Evolutionary conservation across 2,888 invertebrate genomes (phyloP).

Genomic region (Temnothorax rugatulus): DNA sequence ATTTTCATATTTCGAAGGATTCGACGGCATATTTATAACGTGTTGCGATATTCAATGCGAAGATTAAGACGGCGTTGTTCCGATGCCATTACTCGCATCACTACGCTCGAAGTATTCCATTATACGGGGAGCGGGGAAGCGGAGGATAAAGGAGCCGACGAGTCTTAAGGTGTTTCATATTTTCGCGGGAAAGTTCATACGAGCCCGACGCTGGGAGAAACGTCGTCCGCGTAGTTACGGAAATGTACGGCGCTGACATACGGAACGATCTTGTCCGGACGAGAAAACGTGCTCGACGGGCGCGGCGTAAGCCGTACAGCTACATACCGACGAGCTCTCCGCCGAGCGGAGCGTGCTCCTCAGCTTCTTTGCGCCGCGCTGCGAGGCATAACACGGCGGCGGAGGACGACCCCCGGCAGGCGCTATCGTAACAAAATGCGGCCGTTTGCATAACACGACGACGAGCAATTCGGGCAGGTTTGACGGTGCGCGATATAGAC

Average conservation of each 20-base stretch:
- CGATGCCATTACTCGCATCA: conserved; percentile 14
- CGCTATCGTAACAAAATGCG: conserved; percentile 86
- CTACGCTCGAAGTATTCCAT: neutral
- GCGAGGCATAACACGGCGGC: conserved; percentile 74
- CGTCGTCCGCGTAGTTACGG: conserved; percentile 56
- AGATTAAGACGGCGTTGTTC: neutral
- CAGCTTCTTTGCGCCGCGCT: conserved; percentile 51
- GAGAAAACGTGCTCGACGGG: conserved; percentile 67
- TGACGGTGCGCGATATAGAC: conserved; percentile 86
- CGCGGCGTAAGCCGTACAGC: conserved; percentile 57
- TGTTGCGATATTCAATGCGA: neutral
- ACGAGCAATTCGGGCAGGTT: conserved; percentile 86
- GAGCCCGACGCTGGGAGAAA: conserved; percentile 22
- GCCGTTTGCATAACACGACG: conserved; percentile 86
- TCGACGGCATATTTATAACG: neutral
- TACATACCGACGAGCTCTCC: conserved; percentile 29
- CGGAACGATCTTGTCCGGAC: conserved; percentile 71
- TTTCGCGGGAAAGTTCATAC: conserved; percentile 30
- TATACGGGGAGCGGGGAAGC: neutral
- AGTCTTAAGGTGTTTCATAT: conserved; percentile 38
- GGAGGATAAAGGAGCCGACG: conserved; percentile 15
- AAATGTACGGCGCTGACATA: conserved; percentile 70
- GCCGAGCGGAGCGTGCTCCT: conserved; percentile 20
- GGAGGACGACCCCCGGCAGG: conserved; percentile 84
- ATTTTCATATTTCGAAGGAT: neutral